A percentile compares a stretch with the other conserved stretches of the same genome.
Evolutionary conservation across 2,113 vertebrate species (phyloP).

Genomic region (Salvelinus sp.): DNA sequence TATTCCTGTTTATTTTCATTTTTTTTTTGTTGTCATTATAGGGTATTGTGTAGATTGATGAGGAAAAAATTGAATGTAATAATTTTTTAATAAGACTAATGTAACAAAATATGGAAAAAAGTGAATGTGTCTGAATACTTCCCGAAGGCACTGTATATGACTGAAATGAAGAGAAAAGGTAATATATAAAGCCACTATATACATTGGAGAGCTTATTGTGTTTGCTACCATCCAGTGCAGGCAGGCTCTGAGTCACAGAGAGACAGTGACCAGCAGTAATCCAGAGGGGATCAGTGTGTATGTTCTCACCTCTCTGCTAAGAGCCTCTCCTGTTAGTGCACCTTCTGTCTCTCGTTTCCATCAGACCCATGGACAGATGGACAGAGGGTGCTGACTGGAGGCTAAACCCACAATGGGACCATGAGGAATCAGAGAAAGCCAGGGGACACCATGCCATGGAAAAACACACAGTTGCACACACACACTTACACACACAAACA

Average conservation of each 20-base stretch:
- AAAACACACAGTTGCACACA: constrained; percentile 5
- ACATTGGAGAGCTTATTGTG: not conserved
- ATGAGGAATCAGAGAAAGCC: constrained; percentile 11
- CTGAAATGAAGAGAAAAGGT: too few species aligned
- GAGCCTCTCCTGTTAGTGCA: constrained; percentile 1
- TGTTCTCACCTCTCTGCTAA: constrained; percentile 44
- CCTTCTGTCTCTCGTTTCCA: constrained; percentile 38
- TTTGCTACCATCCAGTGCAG: not conserved
- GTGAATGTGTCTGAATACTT: too few species aligned
- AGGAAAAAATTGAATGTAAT: too few species aligned
- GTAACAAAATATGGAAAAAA: not conserved
- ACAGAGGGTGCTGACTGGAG: not conserved
- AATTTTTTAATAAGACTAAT: too few species aligned
- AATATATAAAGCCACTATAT: too few species aligned
- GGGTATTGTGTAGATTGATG: too few species aligned
- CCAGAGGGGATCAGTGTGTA: too few species aligned
- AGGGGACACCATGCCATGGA: constrained; percentile 16
- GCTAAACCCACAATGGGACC: constrained; percentile 9
- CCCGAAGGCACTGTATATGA: too few species aligned
- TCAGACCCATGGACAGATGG: constrained; percentile 6
- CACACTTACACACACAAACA: too few species aligned
- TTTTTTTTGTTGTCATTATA: too few species aligned
- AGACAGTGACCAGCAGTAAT: constrained; percentile 42
- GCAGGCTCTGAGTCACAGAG: constrained; percentile 35
- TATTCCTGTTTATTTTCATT: too few species aligned